Evolutionary conservation across 1,140 invertebrate genomes (phyloP), one percentile per base, ranked within the genome.

Genomic region (Lineus longissimus): DNA sequence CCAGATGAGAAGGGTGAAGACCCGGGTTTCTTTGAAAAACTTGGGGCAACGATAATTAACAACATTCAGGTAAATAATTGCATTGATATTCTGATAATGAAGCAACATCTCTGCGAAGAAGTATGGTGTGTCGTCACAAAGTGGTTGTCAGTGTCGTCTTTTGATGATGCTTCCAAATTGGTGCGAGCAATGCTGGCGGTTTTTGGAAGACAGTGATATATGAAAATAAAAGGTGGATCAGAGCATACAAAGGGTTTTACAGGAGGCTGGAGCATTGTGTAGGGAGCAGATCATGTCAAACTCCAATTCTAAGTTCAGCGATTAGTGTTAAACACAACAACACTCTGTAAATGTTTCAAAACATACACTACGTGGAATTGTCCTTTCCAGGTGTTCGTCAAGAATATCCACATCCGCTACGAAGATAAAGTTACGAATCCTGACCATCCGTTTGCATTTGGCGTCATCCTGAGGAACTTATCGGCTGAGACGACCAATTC

Each of bases 341-440:
- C n/a, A n/a, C n/a, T n/a, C n/a, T n/a, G 40, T 13, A 43, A 43
- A 43, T 13, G 11, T 19, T 43, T 11, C 19, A 19, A 43, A 43
- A 13, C 19, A 19, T 43, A 19, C 11, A 43, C 2, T 62, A 17
- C 2, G 22, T 58, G 13, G 22, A 17, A 30, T 33, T 31, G 15
- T 15, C 17, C 17, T 57, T 65, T 67, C 13, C 61, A 83, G 81
- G 69, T 94, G 31, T 90, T 87, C 63, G 84, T 93, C 15, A 86
- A 87, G 55, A 91, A 91, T 76, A 85, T 94, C 57, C 91, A 94
- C 77, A 85, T 94, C 55, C 84, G 91, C 70, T 94, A 92, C 71
- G 91, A 93, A 76, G 91, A 93, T 76, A 86, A 85, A 19, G 81
- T 88, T 64, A 86, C 86, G 55, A 88, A 87, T 57, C 86, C 85